Evolutionary conservation across 1,140 invertebrate genomes (phyloP).

Genomic region (Drosophila subobscura): DNA sequence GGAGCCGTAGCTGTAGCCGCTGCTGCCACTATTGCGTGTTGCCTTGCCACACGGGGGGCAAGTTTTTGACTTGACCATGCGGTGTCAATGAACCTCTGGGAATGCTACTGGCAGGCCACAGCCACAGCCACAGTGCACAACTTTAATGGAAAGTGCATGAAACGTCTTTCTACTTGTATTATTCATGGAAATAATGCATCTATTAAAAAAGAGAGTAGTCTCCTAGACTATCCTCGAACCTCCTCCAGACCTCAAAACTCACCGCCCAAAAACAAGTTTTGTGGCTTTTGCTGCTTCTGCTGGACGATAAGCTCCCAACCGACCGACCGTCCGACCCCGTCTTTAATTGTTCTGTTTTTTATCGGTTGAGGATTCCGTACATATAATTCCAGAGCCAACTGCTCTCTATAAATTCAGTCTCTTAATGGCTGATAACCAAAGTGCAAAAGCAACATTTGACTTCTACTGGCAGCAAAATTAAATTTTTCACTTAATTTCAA

Average conservation of each 20-base stretch:
- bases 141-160: too few relatives aligned
- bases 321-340: not conserved
- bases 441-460: constrained; percentile 36
- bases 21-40: constrained; percentile 29
- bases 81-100: constrained; percentile 14
- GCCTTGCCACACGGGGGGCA: not conserved
- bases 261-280: constrained; percentile 27
- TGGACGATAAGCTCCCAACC: constrained; percentile 27
- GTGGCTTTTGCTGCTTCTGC: constrained; percentile 16
- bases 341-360: constrained; percentile 40
- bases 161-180: too few relatives aligned
- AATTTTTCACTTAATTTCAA: constrained; percentile 56
- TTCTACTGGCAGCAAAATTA: constrained; percentile 43
- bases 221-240: too few relatives aligned
- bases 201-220: too few relatives aligned
- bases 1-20: constrained; percentile 39
- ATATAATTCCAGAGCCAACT: constrained; percentile 32
- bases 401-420: constrained; percentile 48
- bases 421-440: constrained; percentile 46
- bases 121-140: not conserved
- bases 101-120: not conserved
- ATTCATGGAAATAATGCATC: too few relatives aligned
- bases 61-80: constrained; percentile 9
- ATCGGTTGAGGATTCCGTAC: not conserved
- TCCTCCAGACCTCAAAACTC: constrained; percentile 23